Evolutionary conservation across 2,888 invertebrate genomes (phyloP), one percentile per base, ranked within the genome.

Genomic region (Furcula furcula): DNA sequence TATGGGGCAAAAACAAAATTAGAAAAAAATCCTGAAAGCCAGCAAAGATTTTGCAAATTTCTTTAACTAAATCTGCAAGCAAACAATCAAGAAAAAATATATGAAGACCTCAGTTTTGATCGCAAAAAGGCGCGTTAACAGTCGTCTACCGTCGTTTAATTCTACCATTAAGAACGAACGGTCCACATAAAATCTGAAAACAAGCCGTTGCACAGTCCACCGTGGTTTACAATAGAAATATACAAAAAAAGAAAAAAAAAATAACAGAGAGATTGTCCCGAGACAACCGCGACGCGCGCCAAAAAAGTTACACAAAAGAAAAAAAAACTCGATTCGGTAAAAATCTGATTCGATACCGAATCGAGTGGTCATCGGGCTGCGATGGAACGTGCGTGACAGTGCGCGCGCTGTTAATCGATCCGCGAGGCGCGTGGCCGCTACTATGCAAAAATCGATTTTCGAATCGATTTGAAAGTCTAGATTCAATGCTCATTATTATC

Each of bases 351-450:
- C 75, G 70, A 71, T 72, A 69, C 68, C 77, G 69, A 76, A 77
- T 74, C 75, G 73, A 76, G 70, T 65, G 67, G 68, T 61, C 65
- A 67, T 68, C 71, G 65, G 58, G 57, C 59, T 54, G 41, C 16
- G 46, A 38, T 1, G 46, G 33, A 65, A 71, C 84, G 83, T 83
- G 85, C 85, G 82, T 85, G 76, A 79, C 80, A 66, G 58, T 55
- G 68, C 76, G 70, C 74, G 79, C 73, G 78, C 73, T 60, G 33
- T 55, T 58, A 72, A 71, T 74, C 66, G 69, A 74, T 72, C 64
- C 46, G 57, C 29, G 28, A 40, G 66, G 76, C 76, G 66, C 76
- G 72, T 68, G 77, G 64, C 50, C 41, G 50, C 45, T 46, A 47
- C 61, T 69, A 63, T 71, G 75, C 79, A 56, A 71, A 71, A 82